Percentiles rank a stretch among this genome's conserved stretches.
phyloP scores from a whole-genome alignment of 2,888 invertebrate species.

The Patella depressa region DNA sequence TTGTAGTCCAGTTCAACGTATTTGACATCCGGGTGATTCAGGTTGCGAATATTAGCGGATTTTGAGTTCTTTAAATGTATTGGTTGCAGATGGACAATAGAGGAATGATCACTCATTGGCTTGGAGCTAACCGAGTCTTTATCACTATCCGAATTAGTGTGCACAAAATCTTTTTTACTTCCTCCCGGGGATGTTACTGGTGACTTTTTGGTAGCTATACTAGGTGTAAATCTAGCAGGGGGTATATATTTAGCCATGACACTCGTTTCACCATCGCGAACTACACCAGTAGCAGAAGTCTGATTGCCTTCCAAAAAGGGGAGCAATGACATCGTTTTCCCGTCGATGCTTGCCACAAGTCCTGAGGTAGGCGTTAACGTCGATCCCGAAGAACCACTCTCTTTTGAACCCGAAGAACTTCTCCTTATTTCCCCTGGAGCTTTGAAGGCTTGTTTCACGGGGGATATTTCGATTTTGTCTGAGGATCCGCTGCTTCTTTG shows the following conservation, averaged over 20 bases:
- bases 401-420: conserved; percentile 51
- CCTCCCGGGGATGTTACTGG: conserved; percentile 20
- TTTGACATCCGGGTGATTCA: conserved; percentile 48
- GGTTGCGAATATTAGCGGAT: conserved; percentile 54
- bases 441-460: conserved; percentile 20
- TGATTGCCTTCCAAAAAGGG: conserved; percentile 27
- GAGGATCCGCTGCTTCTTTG: conserved; percentile 32
- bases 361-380: conserved; percentile 59
- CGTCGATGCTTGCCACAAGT: conserved; percentile 61
- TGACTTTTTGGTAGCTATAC: conserved; percentile 8
- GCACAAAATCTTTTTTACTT: conserved; percentile 2
- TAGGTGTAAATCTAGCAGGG: neutral
- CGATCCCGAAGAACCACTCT: conserved; percentile 56
- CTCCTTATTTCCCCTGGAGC: conserved; percentile 39
- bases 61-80: conserved; percentile 59
- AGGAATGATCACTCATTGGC: conserved; percentile 60
- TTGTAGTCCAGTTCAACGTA: conserved; percentile 42
- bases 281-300: neutral
- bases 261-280: conserved; percentile 9
- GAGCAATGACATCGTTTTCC: conserved; percentile 60
- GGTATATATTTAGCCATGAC: conserved; percentile 4
- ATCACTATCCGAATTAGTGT: conserved; percentile 53
- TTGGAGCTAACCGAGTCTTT: conserved; percentile 58
- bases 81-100: conserved; percentile 59
- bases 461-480: conserved; percentile 22